Evolutionary conservation across 2,113 vertebrate species (phyloP).

Genomic region (Philantomba maxwellii): DNA sequence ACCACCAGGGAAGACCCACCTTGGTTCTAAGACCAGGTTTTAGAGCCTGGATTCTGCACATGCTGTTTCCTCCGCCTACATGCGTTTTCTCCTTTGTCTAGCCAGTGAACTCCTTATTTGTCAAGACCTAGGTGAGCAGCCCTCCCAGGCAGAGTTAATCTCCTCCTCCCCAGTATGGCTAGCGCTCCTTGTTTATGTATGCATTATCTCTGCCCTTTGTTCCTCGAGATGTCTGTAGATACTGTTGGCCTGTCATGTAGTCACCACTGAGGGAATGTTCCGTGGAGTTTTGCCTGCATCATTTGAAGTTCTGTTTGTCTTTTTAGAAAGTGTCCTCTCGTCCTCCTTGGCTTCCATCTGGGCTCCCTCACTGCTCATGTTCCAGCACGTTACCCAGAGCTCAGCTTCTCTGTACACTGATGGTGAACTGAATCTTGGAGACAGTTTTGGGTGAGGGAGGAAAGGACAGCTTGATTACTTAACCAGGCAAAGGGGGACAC

Average conservation of each 20-base stretch:
- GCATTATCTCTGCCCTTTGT: not conserved
- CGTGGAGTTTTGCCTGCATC: not conserved
- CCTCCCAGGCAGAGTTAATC: not conserved
- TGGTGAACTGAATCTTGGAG: not conserved
- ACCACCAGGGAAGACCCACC: not conserved
- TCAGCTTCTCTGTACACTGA: not conserved
- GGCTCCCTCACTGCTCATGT: not conserved
- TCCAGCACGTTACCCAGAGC: not conserved
- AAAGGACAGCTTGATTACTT: not conserved
- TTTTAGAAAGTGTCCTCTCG: not conserved
- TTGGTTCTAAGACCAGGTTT: not conserved
- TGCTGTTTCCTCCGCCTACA: not conserved
- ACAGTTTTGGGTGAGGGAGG: not conserved
- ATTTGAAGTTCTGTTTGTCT: not conserved
- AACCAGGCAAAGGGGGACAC: not conserved
- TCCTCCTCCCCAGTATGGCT: fast-evolving
- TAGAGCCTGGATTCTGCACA: no score
- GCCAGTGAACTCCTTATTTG: not conserved
- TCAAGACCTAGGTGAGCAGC: not conserved
- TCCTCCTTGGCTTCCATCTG: not conserved
- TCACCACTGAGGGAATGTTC: not conserved
- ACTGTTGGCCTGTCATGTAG: fast-evolving
- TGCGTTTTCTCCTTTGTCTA: not conserved
- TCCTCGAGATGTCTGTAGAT: not conserved
- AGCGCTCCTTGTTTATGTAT: not conserved